Evolutionary conservation across 2,797 vertebrate species (phyloP).

Genomic region (Botia almorhae): DNA sequence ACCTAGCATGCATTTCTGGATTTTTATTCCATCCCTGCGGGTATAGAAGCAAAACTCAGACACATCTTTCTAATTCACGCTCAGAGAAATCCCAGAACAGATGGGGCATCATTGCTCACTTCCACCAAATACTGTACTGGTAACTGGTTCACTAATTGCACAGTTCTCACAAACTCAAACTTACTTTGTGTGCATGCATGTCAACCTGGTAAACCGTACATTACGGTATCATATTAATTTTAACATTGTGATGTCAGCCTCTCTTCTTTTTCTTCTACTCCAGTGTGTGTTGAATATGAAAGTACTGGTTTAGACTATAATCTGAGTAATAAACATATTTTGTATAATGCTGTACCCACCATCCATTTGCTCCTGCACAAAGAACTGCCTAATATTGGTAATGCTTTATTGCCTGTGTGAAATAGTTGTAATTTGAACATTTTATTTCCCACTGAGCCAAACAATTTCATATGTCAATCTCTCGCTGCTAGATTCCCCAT

Average conservation of each 20-base stretch:
- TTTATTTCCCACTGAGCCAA: conserved; percentile 38
- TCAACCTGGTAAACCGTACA: neutral
- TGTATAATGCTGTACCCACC: neutral
- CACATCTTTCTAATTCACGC: neutral
- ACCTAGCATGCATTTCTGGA: conserved; percentile 5
- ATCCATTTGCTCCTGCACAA: neutral
- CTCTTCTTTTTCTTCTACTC: neutral
- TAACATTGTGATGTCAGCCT: neutral
- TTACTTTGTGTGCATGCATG: neutral
- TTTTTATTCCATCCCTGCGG: neutral
- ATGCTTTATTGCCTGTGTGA: conserved; percentile 1
- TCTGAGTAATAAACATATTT: neutral
- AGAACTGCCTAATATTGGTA: neutral
- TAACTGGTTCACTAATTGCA: neutral
- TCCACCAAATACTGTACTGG: neutral
- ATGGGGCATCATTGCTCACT: conserved; percentile 1
- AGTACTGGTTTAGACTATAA: no score
- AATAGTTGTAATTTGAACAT: conserved; percentile 20
- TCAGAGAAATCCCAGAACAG: conserved; percentile 18
- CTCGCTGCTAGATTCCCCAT: conserved; percentile 26
- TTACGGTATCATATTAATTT: neutral
- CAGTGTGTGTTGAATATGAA: no score
- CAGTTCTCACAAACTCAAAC: neutral
- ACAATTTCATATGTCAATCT: conserved; percentile 1
- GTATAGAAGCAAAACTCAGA: neutral